These are phyloP conservation scores for Perccottus glenii DNA, from an alignment of 2,113 vertebrate genomes.

Conservation along the genomic window DNA sequence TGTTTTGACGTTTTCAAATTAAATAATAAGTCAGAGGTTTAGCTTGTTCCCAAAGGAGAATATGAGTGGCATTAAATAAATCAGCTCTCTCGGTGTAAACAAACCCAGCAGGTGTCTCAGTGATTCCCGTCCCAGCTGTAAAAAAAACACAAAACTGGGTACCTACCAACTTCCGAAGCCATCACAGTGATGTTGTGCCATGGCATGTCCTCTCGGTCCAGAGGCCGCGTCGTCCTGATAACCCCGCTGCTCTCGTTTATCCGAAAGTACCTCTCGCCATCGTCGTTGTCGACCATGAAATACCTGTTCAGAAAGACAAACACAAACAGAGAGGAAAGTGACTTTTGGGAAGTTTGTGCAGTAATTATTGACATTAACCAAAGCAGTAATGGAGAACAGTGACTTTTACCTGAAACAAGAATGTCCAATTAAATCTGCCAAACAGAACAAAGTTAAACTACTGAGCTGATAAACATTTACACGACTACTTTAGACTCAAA, in stretches of 20 bases:
- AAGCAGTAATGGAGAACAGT: too few species aligned
- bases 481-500: too few species aligned
- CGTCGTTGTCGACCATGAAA: conserved; percentile 83
- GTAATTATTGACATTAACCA: too few species aligned
- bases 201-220: conserved; percentile 90
- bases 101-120: background rate
- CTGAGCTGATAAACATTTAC: too few species aligned
- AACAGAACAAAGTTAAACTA: too few species aligned
- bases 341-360: background rate
- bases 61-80: background rate
- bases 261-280: conserved; percentile 85
- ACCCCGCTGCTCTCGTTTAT: conserved; percentile 88
- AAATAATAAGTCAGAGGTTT: background rate
- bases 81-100: background rate
- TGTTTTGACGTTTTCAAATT: conserved; percentile 7
- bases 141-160: conserved; percentile 21
- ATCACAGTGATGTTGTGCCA: conserved; percentile 96
- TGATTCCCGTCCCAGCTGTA: background rate
- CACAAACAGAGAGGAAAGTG: background rate
- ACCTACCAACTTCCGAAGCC: conserved; percentile 93
- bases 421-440: too few species aligned
- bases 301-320: conserved; percentile 78
- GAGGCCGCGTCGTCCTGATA: conserved; percentile 85
- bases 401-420: too few species aligned
- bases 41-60: background rate